phyloP scores from a whole-genome alignment of 2,797 vertebrate genomes.

The Pitangus sulphuratus region DNA sequence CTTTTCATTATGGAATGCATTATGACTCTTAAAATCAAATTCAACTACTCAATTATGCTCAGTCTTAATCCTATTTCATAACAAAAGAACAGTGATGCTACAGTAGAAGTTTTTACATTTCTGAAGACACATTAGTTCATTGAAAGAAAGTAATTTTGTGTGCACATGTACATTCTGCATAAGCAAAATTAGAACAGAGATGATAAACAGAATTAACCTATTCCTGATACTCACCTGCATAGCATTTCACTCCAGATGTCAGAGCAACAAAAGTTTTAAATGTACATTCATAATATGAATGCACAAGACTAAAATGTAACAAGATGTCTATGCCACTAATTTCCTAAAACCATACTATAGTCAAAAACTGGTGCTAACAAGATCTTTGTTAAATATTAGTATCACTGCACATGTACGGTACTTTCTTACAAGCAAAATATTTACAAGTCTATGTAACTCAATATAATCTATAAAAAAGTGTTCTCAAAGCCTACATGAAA shows the following conservation, averaged over 20 bases:
- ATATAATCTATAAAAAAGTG: not conserved
- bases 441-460: not conserved
- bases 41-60: not conserved
- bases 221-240: slow-evolving; percentile 2
- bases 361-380: not conserved
- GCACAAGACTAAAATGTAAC: not conserved
- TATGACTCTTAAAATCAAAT: not conserved
- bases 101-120: not conserved
- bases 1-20: not conserved
- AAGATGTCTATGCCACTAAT: not conserved
- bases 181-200: not conserved
- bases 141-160: not conserved
- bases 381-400: not conserved
- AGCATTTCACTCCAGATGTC: not conserved
- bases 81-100: not conserved
- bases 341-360: not conserved
- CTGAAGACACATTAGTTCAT: not conserved
- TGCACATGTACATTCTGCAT: not conserved
- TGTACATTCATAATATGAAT: not conserved
- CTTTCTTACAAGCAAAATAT: not conserved
- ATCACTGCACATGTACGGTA: not conserved
- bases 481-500: not conserved
- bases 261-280: not conserved
- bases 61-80: not conserved
- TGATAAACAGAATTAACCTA: not conserved